Base-by-base conservation (phyloP, 1,140 invertebrate species). In the Whitmania pigra region DNA sequence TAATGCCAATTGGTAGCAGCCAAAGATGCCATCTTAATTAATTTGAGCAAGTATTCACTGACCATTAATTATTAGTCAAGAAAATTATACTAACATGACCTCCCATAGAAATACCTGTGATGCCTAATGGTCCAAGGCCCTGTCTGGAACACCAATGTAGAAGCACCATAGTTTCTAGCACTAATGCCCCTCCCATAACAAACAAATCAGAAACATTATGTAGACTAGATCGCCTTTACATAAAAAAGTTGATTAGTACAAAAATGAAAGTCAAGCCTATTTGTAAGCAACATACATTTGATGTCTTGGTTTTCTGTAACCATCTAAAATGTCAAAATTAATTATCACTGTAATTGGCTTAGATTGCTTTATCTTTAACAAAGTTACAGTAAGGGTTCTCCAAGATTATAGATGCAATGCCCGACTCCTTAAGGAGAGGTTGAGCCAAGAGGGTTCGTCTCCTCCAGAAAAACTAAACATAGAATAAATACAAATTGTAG, bases 51-150 rank as follows among this genome's bases (percentile, higher is more conserved):
- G 43, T 73, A n/a, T 49, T 49, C 43, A 49, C 9, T 17, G 13
- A 49, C 3, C 9, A 49, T 7, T 49, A 49, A 49, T 17, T 49
- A 49, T 17, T 0, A 49, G 1, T 49, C 9, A 49, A 49, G 43
- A 11, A 49, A 49, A 49, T 49, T 15, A 49, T 5, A 49, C 43
- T 76, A 77, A 96, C 93, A 87, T 97, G 93, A 67, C 95, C 96
- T 72, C 96, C 96, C 94, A 99, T 97, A n/a, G 95, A 98, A 67
- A 98, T 87, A n/a, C 95, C 95, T 27, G 92, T 93, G 13, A 97
- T 85, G 67, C 92, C 93, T 7, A 97, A 84, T 0, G 95, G 94
- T 17, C 92, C 92, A 79, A 89, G 90, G 5, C 85, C 85, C 78
- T 91, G 86, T 69, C 87, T 84, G 82, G 94, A 90, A 78, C 91